These are phyloP conservation scores for Rhineura floridana DNA, from an alignment of 2,113 vertebrate species.

Conservation along the genomic window DNA sequence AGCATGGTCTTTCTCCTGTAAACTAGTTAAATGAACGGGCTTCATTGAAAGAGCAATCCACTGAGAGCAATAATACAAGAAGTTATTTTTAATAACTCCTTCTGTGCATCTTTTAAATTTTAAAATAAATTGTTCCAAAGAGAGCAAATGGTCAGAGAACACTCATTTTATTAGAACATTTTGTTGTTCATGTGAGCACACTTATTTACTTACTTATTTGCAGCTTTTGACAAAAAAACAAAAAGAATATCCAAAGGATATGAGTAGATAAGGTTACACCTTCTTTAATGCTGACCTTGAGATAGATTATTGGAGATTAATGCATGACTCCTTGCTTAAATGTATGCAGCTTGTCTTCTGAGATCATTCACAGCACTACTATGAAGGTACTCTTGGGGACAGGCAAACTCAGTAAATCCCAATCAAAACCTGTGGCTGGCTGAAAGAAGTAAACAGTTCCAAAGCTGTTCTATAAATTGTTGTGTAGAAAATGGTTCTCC, in stretches of 20 bases:
- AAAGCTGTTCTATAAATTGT: constrained; percentile 69
- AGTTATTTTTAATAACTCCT: constrained; percentile 2
- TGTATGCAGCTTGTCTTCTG: not conserved
- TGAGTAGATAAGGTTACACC: not conserved
- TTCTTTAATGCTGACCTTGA: constrained; percentile 23
- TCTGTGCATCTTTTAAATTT: constrained; percentile 19
- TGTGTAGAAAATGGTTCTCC: constrained; percentile 65
- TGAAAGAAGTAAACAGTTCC: constrained; percentile 64
- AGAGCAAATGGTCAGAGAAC: not conserved
- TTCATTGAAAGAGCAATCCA: constrained; percentile 32
- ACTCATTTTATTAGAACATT: constrained; percentile 24
- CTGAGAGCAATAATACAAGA: not conserved
- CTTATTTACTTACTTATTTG: not conserved
- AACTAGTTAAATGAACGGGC: not conserved
- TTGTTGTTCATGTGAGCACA: constrained; percentile 15
- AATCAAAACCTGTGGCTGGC: constrained; percentile 56
- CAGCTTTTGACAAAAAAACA: not conserved
- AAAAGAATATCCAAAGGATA: not conserved
- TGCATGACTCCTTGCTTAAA: constrained; percentile 26
- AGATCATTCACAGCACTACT: constrained; percentile 38
- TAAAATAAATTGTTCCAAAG: constrained; percentile 40
- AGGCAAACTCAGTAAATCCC: constrained; percentile 57
- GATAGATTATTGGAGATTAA: constrained; percentile 20
- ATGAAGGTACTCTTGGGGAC: constrained; percentile 25
- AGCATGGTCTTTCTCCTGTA: not conserved